Conservation (phyloP, 2,113 vertebrate genomes). For the Ictalurus punctatus region DNA sequence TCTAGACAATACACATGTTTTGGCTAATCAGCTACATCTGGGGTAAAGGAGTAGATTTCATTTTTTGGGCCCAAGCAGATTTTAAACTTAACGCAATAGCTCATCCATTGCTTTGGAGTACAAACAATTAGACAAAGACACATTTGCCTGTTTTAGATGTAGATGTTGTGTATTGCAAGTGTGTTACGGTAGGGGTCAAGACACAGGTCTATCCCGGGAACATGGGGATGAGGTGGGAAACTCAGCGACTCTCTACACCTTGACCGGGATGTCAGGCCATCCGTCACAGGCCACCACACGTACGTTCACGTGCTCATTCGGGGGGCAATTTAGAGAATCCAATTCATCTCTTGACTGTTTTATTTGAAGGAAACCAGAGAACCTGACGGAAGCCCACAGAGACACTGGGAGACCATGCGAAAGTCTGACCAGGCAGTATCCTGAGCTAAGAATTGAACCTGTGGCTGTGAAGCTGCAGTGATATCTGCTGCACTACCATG, state of each 20-base stretch:
- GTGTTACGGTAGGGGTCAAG: neutral
- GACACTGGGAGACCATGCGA: neutral
- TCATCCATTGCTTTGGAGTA: constrained; percentile 37
- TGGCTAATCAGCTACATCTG: neutral
- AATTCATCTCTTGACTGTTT: neutral
- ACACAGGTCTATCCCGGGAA: no score
- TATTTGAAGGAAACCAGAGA: neutral
- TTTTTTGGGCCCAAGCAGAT: no score
- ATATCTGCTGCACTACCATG: neutral
- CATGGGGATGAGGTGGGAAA: neutral
- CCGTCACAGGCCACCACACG: neutral
- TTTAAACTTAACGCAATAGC: neutral
- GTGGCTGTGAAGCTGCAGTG: neutral
- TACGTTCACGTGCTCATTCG: neutral
- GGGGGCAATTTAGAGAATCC: neutral
- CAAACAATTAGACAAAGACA: neutral
- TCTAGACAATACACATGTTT: neutral
- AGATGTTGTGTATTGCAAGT: neutral
- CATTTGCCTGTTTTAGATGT: neutral
- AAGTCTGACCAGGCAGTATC: neutral
- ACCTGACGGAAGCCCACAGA: neutral
- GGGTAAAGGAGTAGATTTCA: neutral
- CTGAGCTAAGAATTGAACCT: neutral
- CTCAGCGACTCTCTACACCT: neutral
- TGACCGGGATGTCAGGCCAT: neutral